phyloP scores from a whole-genome alignment of 2,888 invertebrate species.

The Conomelus anceps region DNA sequence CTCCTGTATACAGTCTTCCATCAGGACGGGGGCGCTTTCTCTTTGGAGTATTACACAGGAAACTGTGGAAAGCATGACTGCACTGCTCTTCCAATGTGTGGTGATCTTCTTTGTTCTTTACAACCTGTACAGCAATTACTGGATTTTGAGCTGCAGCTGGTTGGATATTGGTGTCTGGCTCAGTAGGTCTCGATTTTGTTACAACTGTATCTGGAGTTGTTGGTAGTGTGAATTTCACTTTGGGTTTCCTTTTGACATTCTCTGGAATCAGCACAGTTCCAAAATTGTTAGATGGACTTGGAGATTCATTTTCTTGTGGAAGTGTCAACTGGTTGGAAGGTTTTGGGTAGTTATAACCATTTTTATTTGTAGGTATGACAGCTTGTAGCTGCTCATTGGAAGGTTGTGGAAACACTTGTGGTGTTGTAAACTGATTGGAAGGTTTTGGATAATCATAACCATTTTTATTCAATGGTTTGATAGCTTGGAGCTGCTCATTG shows the following conservation, averaged over 20 bases:
- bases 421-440: background rate
- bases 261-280: background rate
- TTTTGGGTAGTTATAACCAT: background rate
- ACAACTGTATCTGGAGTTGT: background rate
- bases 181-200: background rate
- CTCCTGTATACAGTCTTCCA: background rate
- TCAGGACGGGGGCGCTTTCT: background rate
- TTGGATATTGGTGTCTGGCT: background rate
- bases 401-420: background rate
- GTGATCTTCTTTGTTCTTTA: background rate
- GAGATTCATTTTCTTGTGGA: background rate
- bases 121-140: background rate
- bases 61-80: background rate
- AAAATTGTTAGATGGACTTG: background rate
- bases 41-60: background rate
- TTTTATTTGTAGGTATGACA: background rate
- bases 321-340: background rate
- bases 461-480: too few species aligned
- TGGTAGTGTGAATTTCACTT: background rate
- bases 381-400: background rate
- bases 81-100: slow-evolving; percentile 7
- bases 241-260: background rate
- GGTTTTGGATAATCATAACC: background rate
- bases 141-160: slow-evolving; percentile 7
- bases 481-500: too few species aligned